Evolutionary conservation across 2,888 invertebrate species (phyloP), one percentile per base, ranked within the genome.

Genomic region (Copidosoma aretas): DNA sequence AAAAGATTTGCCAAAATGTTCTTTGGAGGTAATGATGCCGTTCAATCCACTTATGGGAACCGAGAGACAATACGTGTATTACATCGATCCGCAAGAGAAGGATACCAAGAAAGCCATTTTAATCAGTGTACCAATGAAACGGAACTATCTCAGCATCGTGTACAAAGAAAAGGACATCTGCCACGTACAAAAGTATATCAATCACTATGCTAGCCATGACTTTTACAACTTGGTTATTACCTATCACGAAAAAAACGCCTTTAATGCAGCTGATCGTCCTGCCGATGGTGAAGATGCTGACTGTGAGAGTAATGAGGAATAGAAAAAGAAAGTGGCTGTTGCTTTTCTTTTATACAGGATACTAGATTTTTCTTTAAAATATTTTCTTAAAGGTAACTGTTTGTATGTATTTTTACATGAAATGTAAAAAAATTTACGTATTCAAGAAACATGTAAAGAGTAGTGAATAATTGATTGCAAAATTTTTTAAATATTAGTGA

Each of bases 81-180:
- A 82, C 58, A 76, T 83, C 32, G 79, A 81, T 73, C 76, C 79
- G 3, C 74, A 67, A 24, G 75, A 76, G 57, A 75, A 76, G 49
- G 85, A 86, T 46, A 84, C 85, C 5, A 17, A 46, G 3, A 46
- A 46, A 14, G 43, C 43, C 15, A 84, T 88, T 59, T 82, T 90
- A 56, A 85, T 92, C 43, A 86, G 89, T 1, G 84, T 92, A 70
- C 88, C 90, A 60, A 88, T 89, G 0, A 85, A 84, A 60, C 86
- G 89, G 80, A 92, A 93, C 85, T 87, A 89, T 58, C 84, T 92
- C 17, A 89, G 88, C 82, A 86, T 93, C 49, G 90, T 92, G 62
- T 90, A 87, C 76, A 86, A 87, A 61, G 87, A 86, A 68, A 77
- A 80, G 58, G 85, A 84, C 82, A 87, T 87, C 80, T 74, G 73